Conservation (phyloP, 64 coral and sea anemone genomes). For the Trachythela sp. region DNA sequence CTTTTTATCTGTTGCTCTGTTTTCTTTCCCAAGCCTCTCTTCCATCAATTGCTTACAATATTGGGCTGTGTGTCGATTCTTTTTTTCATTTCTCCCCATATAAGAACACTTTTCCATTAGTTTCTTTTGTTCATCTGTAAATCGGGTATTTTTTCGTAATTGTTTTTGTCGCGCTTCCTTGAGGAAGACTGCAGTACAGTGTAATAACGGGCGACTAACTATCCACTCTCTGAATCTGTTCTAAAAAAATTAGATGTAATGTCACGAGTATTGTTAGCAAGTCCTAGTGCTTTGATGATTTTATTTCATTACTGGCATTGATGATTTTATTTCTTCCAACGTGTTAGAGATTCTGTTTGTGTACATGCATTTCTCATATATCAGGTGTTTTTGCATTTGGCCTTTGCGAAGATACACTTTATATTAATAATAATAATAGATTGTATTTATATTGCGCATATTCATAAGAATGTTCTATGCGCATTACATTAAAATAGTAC, state of each 20-base stretch:
- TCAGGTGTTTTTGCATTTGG: too few species aligned
- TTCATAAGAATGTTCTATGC: too few species aligned
- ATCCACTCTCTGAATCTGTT: not conserved
- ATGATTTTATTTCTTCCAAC: conserved; percentile 23
- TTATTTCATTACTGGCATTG: not conserved
- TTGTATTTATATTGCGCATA: too few species aligned
- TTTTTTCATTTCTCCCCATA: not conserved
- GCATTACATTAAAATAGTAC: too few species aligned
- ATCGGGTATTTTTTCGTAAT: not conserved
- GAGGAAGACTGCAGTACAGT: not conserved
- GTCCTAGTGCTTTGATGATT: not conserved
- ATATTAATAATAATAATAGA: too few species aligned
- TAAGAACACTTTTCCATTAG: not conserved
- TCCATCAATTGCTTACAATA: not conserved
- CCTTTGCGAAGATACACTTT: too few species aligned
- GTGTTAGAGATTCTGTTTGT: conserved; percentile 38
- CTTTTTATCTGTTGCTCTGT: too few species aligned
- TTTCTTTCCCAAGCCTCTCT: not conserved
- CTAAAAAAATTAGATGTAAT: not conserved
- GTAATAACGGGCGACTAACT: too few species aligned
- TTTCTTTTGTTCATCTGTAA: not conserved
- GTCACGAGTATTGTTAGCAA: not conserved
- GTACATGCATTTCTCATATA: conserved; percentile 47
- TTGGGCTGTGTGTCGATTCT: not conserved
- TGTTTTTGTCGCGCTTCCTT: not conserved